Evolutionary conservation across 2,113 vertebrate genomes (phyloP), one percentile per base, ranked within the genome.

Genomic region (Xiphias gladius): DNA sequence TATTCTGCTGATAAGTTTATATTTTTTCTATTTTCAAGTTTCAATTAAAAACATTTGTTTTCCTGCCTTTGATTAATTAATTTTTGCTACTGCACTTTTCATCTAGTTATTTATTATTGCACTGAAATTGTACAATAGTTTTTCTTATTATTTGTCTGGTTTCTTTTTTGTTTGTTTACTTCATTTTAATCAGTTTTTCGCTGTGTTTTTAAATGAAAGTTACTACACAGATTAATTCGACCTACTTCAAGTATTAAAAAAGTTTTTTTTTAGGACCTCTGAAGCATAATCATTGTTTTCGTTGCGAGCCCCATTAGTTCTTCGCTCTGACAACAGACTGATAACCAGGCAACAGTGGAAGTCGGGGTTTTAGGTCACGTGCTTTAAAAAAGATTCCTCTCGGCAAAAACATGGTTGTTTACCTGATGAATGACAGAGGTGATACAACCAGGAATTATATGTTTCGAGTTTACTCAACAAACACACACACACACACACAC

Each of bases 241-340:
- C 28, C 32, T 46, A 24, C 32, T 1, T 5, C 14, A 12, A 16
- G 9, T 8, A 14, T n/a, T 35, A 20, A 48, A 20, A 30, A 20
- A 6, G 32, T 6, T 9, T 58, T 5, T 43, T 64, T 80, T 7
- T 48, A 24, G 26, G 26, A 72, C 1, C 39, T 65, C 9, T 4
- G 17, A 59, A 43, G 7, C 20, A 76, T 52, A 32, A 70, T 50
- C 12, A 32, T 12, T 19, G 20, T 48, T 64, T 57, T 22, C 12
- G 16, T 7, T 24, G 43, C 16, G 55, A 48, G 69, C 43, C 9
- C 24, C 26, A 11, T 32, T 5, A 4, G 32, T 37, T 63, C 52
- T 61, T 76, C 22, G 41, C 7, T n/a, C 52, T 19, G 28, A 73
- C 74, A 73, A 62, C 6, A 62, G 58, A 50, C 26, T n/a, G 48